These are phyloP conservation scores for Cygnus buccinator DNA, from an alignment of 2,113 vertebrate genomes.

Conservation along the genomic window DNA sequence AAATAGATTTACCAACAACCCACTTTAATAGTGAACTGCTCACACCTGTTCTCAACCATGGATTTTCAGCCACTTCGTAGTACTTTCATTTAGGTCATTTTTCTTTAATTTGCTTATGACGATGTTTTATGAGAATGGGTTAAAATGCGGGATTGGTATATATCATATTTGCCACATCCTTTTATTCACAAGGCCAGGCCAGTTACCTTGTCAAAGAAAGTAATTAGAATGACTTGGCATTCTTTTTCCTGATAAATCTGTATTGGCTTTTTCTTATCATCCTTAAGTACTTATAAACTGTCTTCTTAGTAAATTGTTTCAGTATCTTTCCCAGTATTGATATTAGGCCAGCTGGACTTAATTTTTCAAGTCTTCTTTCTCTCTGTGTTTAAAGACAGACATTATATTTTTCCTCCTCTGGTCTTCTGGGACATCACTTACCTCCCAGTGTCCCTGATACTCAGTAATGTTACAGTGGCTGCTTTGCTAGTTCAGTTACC, in stretches of 20 bases:
- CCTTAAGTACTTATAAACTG: constrained; percentile 46
- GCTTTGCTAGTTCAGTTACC: background rate
- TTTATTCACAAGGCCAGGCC: background rate
- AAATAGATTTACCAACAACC: background rate
- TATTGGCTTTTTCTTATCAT: constrained; percentile 40
- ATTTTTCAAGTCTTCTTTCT: constrained; percentile 45
- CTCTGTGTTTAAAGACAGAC: background rate
- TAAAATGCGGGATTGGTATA: background rate
- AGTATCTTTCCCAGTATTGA: constrained; percentile 50
- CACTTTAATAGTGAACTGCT: background rate
- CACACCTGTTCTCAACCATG: background rate
- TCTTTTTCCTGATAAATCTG: constrained; percentile 18
- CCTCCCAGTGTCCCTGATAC: background rate
- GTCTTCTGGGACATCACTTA: background rate
- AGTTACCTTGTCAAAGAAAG: constrained; percentile 35
- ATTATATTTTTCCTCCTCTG: background rate
- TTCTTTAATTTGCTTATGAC: background rate
- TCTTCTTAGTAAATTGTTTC: constrained; percentile 38
- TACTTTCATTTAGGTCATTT: background rate
- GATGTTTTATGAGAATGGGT: background rate
- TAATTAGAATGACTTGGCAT: constrained; percentile 8
- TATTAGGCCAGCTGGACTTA: constrained; percentile 29
- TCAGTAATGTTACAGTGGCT: background rate
- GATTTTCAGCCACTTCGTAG: background rate
- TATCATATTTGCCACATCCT: background rate